Evolutionary conservation across 2,113 vertebrate species (phyloP).

Genomic region (Gobio gobio): DNA sequence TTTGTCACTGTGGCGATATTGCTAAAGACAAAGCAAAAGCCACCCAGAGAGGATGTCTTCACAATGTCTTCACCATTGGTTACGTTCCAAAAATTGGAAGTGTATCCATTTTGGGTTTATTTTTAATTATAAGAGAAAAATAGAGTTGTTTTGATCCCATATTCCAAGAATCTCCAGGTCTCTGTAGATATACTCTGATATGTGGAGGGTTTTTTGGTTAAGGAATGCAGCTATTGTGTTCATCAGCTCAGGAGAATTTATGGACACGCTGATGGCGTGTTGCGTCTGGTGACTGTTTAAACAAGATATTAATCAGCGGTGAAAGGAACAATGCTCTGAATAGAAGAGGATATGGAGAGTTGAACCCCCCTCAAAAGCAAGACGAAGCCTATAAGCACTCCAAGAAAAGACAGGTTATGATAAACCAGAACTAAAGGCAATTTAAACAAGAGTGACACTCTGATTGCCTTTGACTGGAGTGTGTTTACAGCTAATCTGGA

Average conservation of each 20-base stretch:
- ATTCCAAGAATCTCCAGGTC: conserved; percentile 65
- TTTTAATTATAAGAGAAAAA: conserved; percentile 54
- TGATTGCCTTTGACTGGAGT: conserved; percentile 39
- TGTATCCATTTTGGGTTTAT: conserved; percentile 46
- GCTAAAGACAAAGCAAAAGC: conserved; percentile 36
- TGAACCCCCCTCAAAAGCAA: conserved; percentile 60
- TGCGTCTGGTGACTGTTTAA: conserved; percentile 79
- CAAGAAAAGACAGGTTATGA: conserved; percentile 55
- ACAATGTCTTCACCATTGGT: conserved; percentile 26
- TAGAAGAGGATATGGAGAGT: conserved; percentile 75
- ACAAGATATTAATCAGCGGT: conserved; percentile 82
- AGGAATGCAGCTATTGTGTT: conserved; percentile 82
- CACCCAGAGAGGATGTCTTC: conserved; percentile 17
- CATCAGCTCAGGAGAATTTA: conserved; percentile 79
- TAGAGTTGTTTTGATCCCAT: conserved; percentile 56
- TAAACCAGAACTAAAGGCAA: conserved; percentile 65
- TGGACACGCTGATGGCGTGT: conserved; percentile 69
- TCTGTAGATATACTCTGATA: conserved; percentile 68
- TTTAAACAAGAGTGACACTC: conserved; percentile 61
- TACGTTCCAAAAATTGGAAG: conserved; percentile 42
- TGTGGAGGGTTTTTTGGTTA: conserved; percentile 64
- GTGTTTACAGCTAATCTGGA: conserved; percentile 35
- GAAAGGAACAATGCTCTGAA: conserved; percentile 76
- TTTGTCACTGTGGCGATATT: conserved; percentile 20
- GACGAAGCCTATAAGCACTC: conserved; percentile 60